Conservation (phyloP, 1,140 invertebrate genomes). For the Triops cancriformis region DNA sequence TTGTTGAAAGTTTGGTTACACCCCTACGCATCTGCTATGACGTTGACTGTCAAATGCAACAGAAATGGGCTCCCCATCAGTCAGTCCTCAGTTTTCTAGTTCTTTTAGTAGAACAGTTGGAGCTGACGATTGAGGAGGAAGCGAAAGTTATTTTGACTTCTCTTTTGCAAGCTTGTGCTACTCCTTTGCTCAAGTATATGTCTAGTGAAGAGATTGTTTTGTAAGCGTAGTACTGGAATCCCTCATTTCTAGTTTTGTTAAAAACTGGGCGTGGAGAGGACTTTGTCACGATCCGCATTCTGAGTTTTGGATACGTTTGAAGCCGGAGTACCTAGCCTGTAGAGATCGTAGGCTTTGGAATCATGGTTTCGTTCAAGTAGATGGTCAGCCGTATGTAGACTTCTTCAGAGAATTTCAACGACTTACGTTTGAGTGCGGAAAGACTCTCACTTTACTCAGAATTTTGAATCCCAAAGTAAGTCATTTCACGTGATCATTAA, state of each 20-base stretch:
- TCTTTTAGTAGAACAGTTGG: not conserved
- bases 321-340: not conserved
- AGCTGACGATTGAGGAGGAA: not conserved
- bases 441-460: not conserved
- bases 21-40: not conserved
- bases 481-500: no score
- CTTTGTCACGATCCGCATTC: not conserved
- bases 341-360: not conserved
- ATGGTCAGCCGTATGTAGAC: not conserved
- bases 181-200: not conserved
- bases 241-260: not conserved
- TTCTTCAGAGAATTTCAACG: not conserved
- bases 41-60: not conserved
- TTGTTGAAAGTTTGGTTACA: not conserved
- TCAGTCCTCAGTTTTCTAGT: not conserved
- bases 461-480: not conserved
- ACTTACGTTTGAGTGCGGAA: not conserved
- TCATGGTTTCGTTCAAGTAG: not conserved
- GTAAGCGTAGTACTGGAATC: no score
- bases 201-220: no score
- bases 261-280: not conserved
- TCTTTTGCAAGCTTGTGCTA: not conserved
- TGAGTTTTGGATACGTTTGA: not conserved
- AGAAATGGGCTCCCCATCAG: not conserved
- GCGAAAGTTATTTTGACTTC: not conserved